Conservation (phyloP, 2,113 vertebrate species). For the Pitta sordida region DNA sequence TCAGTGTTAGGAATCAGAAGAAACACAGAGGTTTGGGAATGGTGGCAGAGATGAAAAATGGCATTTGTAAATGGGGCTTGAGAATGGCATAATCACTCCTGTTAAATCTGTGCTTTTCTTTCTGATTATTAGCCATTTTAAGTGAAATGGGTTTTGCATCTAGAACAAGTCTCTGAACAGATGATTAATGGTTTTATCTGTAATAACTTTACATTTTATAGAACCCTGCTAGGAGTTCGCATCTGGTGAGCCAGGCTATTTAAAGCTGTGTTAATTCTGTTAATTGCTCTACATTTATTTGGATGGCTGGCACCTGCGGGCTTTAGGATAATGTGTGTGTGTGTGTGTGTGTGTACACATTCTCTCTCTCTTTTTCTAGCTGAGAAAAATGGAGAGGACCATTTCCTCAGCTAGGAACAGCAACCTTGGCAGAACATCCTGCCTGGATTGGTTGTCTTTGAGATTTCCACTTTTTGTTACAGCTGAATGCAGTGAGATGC, state of each 20-base stretch:
- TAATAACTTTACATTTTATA: conserved; percentile 80
- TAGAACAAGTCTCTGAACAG: conserved; percentile 76
- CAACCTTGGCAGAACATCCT: conserved; percentile 54
- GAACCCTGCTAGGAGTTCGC: conserved; percentile 72
- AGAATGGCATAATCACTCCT: conserved; percentile 22
- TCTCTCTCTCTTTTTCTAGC: conserved; percentile 35
- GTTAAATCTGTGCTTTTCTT: conserved; percentile 62
- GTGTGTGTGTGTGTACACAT: neutral
- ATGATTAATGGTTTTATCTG: conserved; percentile 80
- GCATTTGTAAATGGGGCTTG: conserved; percentile 54
- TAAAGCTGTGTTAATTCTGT: conserved; percentile 82
- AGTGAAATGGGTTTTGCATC: conserved; percentile 70
- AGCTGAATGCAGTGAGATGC: conserved; percentile 36
- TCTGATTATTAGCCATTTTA: conserved; percentile 74
- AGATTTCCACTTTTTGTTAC: conserved; percentile 21
- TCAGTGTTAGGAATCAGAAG: neutral
- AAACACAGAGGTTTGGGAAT: neutral
- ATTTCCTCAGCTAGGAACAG: conserved; percentile 50
- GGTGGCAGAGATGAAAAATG: neutral
- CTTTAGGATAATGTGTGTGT: conserved; percentile 65
- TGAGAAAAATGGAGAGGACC: conserved; percentile 36
- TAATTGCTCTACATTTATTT: conserved; percentile 80
- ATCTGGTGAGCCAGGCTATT: conserved; percentile 82
- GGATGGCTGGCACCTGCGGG: conserved; percentile 78
- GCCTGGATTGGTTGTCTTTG: conserved; percentile 48